These are phyloP conservation scores for Ceyx cyanopectus DNA, from an alignment of 2,113 vertebrate species.

Conservation along the genomic window DNA sequence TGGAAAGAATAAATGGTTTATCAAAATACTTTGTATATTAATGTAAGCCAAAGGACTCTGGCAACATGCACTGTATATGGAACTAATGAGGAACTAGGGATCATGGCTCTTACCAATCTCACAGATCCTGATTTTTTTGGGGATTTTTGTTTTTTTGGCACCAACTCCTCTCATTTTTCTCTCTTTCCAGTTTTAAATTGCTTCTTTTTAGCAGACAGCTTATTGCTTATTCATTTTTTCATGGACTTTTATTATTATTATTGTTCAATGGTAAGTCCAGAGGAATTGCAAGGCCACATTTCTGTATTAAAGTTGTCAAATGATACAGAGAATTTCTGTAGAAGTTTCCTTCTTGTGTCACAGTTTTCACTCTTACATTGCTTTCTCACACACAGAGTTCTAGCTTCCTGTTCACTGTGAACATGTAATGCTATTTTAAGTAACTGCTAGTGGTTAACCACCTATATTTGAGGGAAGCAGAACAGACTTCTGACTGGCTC, in stretches of 20 bases:
- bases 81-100: constrained; percentile 22
- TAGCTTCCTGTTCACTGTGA: neutral
- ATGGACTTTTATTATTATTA: neutral
- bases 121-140: constrained; percentile 24
- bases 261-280: neutral
- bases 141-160: neutral
- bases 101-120: neutral
- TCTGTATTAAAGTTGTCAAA: neutral
- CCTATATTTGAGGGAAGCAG: neutral
- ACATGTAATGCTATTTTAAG: neutral
- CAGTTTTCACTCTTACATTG: neutral
- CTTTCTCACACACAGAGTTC: neutral
- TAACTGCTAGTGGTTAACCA: neutral
- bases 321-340: neutral
- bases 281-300: neutral
- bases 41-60: constrained; percentile 15
- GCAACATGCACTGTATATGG: neutral
- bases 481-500: neutral
- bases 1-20: neutral
- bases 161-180: neutral
- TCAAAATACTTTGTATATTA: constrained; percentile 30
- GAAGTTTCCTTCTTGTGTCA: neutral
- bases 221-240: constrained; percentile 18
- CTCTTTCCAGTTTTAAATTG: constrained; percentile 15
- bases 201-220: constrained; percentile 8